Conservation (phyloP, 2,113 vertebrate species). For the Oreochromis niloticus region DNA sequence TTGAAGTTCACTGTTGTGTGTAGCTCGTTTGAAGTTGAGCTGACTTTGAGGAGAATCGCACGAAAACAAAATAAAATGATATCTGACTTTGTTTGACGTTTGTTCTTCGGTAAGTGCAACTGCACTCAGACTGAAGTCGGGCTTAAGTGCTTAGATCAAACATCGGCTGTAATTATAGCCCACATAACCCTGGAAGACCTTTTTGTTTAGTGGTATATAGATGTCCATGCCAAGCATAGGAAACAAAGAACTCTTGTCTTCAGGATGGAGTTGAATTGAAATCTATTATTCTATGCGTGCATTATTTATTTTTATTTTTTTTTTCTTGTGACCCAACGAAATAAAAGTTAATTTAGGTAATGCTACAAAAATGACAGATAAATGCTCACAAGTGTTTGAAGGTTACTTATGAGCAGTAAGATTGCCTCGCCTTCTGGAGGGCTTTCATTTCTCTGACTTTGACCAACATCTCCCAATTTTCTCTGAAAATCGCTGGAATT, state of each 20-base stretch:
- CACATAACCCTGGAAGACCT: not conserved
- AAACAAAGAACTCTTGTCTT: not conserved
- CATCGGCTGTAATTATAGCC: not conserved
- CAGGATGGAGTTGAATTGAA: not conserved
- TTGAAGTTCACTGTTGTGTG: not conserved
- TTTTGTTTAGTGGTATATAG: not conserved
- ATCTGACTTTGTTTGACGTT: not conserved
- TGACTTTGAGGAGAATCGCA: not conserved
- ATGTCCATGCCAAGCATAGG: not conserved
- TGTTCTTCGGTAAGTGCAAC: not conserved
- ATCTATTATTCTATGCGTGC: not conserved
- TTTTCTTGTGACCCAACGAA: not conserved
- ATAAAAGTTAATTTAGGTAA: not conserved
- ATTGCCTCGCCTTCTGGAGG: not conserved
- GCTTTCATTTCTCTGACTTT: not conserved
- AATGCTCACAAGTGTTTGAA: not conserved
- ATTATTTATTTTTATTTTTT: fast-evolving
- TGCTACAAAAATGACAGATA: fast-evolving
- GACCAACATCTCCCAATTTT: not conserved
- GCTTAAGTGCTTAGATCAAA: not conserved
- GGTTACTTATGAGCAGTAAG: not conserved
- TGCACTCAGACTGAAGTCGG: not conserved
- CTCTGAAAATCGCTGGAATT: not conserved
- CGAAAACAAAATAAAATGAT: not conserved
- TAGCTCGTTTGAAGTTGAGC: not conserved